Evolutionary conservation across 2,797 vertebrate species (phyloP).

Genomic region (Danio albolineatus): DNA sequence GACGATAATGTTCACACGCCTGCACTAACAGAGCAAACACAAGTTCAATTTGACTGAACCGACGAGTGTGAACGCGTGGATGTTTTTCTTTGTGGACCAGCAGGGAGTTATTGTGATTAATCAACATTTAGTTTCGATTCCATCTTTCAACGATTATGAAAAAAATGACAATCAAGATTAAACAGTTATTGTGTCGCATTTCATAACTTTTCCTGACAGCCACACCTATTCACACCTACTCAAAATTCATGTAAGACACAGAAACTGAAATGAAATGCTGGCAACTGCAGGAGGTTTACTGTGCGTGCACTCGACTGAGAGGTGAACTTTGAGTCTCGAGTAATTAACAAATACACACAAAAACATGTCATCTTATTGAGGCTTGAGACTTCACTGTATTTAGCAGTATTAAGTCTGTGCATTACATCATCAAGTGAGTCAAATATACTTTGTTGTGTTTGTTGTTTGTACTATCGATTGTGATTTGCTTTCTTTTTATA

Average conservation of each 20-base stretch:
- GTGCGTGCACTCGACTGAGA: background rate
- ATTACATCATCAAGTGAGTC: background rate
- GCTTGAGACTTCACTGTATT: too few relatives aligned
- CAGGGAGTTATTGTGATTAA: constrained; percentile 36
- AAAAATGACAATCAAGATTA: background rate
- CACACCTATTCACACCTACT: background rate
- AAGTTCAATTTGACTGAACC: too few relatives aligned
- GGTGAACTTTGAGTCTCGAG: background rate
- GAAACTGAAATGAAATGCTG: too few relatives aligned
- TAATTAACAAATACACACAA: background rate
- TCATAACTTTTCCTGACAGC: background rate
- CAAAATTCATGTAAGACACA: too few relatives aligned
- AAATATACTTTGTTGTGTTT: too few relatives aligned
- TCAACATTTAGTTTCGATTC: constrained; percentile 25
- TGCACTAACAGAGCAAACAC: too few relatives aligned
- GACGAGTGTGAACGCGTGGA: too few relatives aligned
- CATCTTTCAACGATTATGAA: background rate
- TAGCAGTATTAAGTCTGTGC: background rate
- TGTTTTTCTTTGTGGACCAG: too few relatives aligned
- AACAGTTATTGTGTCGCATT: background rate
- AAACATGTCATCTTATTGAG: background rate
- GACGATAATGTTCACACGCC: too few relatives aligned
- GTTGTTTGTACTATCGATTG: too few relatives aligned
- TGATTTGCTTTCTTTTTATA: too few relatives aligned
- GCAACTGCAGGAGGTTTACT: too few relatives aligned